Evolutionary conservation across 2,113 vertebrate species (phyloP), one percentile per base, ranked within the genome.

Genomic region (Dolichotis patagonum): DNA sequence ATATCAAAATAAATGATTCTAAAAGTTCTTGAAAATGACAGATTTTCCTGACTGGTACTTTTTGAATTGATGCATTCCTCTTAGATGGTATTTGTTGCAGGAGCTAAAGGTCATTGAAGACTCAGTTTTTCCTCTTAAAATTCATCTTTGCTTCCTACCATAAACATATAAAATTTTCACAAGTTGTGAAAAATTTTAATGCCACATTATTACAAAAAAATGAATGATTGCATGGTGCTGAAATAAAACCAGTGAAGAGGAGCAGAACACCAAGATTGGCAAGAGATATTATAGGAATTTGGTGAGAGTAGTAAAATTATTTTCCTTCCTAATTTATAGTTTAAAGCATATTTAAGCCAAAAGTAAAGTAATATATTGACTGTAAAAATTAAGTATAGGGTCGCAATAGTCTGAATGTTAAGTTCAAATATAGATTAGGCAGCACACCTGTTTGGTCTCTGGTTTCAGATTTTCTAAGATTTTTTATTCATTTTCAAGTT

Each of bases 401-500:
- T 97, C 77, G 82, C 32, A 96, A 80, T 90, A 80, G 85, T 71
- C 86, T 93, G 43, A 92, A 81, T 85, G 24, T 65, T 85, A 54
- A 58, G 43, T 69, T 96, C 35, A 95, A 75, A 73, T 85, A 24
- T 88, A 38, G 10, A 85, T 83, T 69, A 90, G 56, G 56, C 35
- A 85, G 9, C 60, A 96, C 81, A 95, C 38, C 77, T 95, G 14
- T 94, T 91, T 93, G 56, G 2, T 82, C 41, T 75, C 13, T 71
- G 78, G 92, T 97, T 94, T 71, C 65, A 84, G 60, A 84, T 80
- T 96, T 94, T 94, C 63, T 90, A 38, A 71, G 35, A 71, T 12
- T 84, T 93, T 96, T 90, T 43, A 77, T 78, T 93, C 69, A 91
- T 95, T 88, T 94, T 71, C 52, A 95, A 73, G 13, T 90, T 91